Conservation (phyloP, 1,140 invertebrate genomes). For the Zaprionus vittiger region DNA sequence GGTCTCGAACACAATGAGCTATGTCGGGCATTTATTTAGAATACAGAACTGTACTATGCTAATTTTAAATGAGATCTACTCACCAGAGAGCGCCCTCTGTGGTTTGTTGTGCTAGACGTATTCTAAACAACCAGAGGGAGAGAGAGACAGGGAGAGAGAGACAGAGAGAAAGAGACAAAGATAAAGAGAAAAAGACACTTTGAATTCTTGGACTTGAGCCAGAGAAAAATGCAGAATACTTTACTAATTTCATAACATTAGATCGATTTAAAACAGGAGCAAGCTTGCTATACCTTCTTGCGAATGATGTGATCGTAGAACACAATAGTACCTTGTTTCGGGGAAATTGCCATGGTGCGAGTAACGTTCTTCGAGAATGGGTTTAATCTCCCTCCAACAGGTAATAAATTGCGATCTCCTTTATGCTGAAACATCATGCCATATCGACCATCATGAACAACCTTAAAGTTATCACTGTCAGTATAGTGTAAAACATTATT, state of each 20-base stretch:
- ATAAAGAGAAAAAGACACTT: neutral
- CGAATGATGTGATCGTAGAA: slow-evolving; percentile 79
- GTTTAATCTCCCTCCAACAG: slow-evolving; percentile 50
- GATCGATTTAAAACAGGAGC: neutral
- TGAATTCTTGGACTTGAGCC: slow-evolving; percentile 20
- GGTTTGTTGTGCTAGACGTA: slow-evolving; percentile 74
- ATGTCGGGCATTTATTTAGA: slow-evolving; percentile 26
- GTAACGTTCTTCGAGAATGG: slow-evolving; percentile 53
- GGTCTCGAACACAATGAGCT: slow-evolving; percentile 61
- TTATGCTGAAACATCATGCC: slow-evolving; percentile 77
- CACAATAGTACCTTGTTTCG: slow-evolving; percentile 61
- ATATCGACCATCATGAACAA: slow-evolving; percentile 61
- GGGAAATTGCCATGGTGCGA: slow-evolving; percentile 55
- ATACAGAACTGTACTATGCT: slow-evolving; percentile 58
- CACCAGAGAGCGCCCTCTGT: slow-evolving; percentile 45
- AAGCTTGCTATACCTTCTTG: slow-evolving; percentile 63
- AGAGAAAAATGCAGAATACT: slow-evolving; percentile 6
- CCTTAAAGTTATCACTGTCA: slow-evolving; percentile 68
- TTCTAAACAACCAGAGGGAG: slow-evolving; percentile 69
- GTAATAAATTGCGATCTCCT: slow-evolving; percentile 72
- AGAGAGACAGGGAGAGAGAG: neutral
- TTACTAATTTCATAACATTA: slow-evolving; percentile 25
- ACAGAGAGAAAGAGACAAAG: neutral
- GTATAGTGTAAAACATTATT: slow-evolving; percentile 46
- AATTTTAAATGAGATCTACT: slow-evolving; percentile 58